phyloP scores from a whole-genome alignment of 2,113 vertebrate species.

The Ia io region DNA sequence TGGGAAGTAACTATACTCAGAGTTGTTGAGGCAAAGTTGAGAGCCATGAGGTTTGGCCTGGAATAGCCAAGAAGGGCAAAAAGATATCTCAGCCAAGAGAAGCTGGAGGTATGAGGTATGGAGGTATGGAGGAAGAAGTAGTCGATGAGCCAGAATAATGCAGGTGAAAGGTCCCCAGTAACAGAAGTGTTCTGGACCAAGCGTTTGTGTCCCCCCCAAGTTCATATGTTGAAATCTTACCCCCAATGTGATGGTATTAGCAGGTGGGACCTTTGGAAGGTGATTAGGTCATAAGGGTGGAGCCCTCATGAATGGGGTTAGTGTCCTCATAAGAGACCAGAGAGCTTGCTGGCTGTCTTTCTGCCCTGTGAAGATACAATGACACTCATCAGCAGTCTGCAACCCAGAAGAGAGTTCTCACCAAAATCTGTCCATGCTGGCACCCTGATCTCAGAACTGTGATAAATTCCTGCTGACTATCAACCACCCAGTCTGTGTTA shows the following conservation, averaged over 20 bases:
- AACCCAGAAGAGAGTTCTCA: background rate
- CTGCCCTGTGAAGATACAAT: background rate
- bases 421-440: background rate
- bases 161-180: background rate
- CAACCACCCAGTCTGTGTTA: background rate
- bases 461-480: background rate
- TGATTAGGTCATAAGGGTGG: background rate
- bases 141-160: background rate
- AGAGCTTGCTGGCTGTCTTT: background rate
- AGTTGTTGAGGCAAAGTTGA: background rate
- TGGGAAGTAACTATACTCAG: background rate
- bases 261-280: background rate
- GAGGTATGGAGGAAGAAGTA: background rate
- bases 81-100: background rate
- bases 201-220: background rate
- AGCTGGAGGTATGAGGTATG: background rate
- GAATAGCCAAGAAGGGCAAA: background rate
- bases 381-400: background rate
- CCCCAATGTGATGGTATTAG: background rate
- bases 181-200: background rate
- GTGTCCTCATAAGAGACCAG: background rate
- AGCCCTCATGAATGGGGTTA: background rate
- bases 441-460: background rate
- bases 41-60: background rate
- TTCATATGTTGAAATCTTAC: background rate